Evolutionary conservation across 2,113 vertebrate genomes (phyloP), one percentile per base, ranked within the genome.

Genomic region (Semnornis frantzii): DNA sequence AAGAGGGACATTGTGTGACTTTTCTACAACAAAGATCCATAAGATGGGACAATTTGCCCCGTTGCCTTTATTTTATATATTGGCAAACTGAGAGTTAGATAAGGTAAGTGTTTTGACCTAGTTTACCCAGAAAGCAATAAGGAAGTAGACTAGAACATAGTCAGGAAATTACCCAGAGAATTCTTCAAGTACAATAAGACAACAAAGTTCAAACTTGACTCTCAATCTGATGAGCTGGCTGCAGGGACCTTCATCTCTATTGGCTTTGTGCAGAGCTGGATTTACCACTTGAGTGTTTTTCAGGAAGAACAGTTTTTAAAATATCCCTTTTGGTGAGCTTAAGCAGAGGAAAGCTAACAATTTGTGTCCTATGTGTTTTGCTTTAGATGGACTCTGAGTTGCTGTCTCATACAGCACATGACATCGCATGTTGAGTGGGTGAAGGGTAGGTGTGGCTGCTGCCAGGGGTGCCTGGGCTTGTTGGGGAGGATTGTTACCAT

Each of bases 101-200:
- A 62, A 68, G 70, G 48, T 27, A 62, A 82, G 63, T 34, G 5
- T 72, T 95, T 81, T 94, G 77, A 94, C 73, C 76, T 81, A 58
- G 63, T 84, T 89, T 68, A 76, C 72, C 31, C 64, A 44, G 31
- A 65, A 14, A 70, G 48, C 66, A 94, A 94, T 92, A 89, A 93
- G 95, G 93, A 96, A 96, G 62, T 88, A 90, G 83, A 79, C 57
- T 80, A 87, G 69, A 87, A 95, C 91, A 80, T 83, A 93, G 65
- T 55, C 74, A 74, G 60, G 73, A 90, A 93, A 93, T 77, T 70
- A 93, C 89, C 24, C 48, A 90, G 83, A 78, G 70, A 80, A 73
- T 87, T 92, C 86, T 93, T 39, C 48, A 54, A 65, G 55, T 69
- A 37, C 44, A 73, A 27, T 57, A 48, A 86, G n/a, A 62, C 25